A percentile compares a stretch with the other conserved stretches of the same genome.
phyloP scores from a whole-genome alignment of 2,888 invertebrate genomes.

The Hesperia comma region DNA sequence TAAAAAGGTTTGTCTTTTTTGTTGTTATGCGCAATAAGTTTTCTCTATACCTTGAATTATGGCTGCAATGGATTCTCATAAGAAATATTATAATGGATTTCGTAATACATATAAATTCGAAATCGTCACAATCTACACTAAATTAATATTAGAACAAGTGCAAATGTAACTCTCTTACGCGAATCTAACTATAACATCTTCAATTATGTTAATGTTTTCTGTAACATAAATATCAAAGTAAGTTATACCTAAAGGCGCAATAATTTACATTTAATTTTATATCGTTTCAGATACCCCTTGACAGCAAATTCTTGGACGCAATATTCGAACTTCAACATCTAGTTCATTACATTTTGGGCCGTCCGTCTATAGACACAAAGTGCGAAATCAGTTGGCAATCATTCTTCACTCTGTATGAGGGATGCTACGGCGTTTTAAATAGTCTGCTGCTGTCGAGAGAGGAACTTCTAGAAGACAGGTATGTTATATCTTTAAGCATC shows the following conservation, averaged over 20 bases:
- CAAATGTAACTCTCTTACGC: too few relatives aligned
- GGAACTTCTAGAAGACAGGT: conserved; percentile 79
- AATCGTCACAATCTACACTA: too few relatives aligned
- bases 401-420: conserved; percentile 64
- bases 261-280: neutral
- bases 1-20: conserved; percentile 63
- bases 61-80: too few relatives aligned
- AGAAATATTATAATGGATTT: too few relatives aligned
- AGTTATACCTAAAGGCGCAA: too few relatives aligned
- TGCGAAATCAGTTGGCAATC: conserved; percentile 62
- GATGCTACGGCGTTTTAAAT: conserved; percentile 62
- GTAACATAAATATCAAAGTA: too few relatives aligned
- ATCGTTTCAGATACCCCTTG: conserved; percentile 67
- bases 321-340: conserved; percentile 70
- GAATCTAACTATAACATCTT: too few relatives aligned
- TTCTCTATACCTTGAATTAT: too few relatives aligned
- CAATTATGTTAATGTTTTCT: too few relatives aligned
- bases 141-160: too few relatives aligned
- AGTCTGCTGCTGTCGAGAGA: conserved; percentile 67
- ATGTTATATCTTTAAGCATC: conserved; percentile 23
- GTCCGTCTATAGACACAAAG: conserved; percentile 46
- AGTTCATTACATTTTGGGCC: conserved; percentile 59
- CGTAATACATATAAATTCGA: too few relatives aligned
- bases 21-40: too few relatives aligned
- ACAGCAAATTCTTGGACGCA: conserved; percentile 71